Percentiles rank a stretch among this genome's conserved stretches.
phyloP scores from a whole-genome alignment of 2,888 invertebrate species.

The Brachynemurus nebulosus region DNA sequence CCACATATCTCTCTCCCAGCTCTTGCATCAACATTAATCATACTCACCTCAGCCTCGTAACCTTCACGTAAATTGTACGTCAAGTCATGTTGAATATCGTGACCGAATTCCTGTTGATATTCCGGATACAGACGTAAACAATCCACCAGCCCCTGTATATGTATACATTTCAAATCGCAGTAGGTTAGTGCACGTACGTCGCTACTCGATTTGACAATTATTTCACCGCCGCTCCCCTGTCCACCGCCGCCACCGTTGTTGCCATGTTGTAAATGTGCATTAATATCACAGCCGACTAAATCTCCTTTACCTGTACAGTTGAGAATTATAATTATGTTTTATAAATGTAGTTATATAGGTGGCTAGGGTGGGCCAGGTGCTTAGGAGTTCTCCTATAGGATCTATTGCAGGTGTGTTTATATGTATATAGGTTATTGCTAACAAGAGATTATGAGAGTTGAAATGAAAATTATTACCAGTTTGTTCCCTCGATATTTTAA shows the following conservation, averaged over 20 bases:
- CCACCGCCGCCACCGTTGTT: conserved; percentile 39
- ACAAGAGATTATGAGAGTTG: no score
- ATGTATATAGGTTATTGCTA: no score
- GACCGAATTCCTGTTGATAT: conserved; percentile 85
- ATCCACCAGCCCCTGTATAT: conserved; percentile 80
- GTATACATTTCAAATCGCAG: conserved; percentile 89
- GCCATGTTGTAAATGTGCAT: conserved; percentile 56
- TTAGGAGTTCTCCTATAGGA: no score
- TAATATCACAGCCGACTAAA: conserved; percentile 85
- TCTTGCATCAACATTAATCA: no score
- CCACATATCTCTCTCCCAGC: no score
- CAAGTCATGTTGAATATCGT: conserved; percentile 89
- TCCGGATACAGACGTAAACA: conserved; percentile 84
- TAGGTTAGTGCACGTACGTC: conserved; percentile 90
- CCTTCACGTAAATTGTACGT: conserved; percentile 90
- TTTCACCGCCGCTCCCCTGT: conserved; percentile 41
- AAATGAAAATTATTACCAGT: no score
- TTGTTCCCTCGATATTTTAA: no score
- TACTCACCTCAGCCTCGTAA: conserved; percentile 71
- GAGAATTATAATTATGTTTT: no score
- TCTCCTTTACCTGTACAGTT: conserved; percentile 75
- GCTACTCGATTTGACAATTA: conserved; percentile 83
- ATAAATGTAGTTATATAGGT: no score
- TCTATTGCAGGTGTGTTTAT: no score
- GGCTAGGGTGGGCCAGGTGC: no score